A percentile compares a stretch with the other conserved stretches of the same genome.
Conservation (phyloP, 1,140 invertebrate genomes). For the Atta colombica region DNA sequence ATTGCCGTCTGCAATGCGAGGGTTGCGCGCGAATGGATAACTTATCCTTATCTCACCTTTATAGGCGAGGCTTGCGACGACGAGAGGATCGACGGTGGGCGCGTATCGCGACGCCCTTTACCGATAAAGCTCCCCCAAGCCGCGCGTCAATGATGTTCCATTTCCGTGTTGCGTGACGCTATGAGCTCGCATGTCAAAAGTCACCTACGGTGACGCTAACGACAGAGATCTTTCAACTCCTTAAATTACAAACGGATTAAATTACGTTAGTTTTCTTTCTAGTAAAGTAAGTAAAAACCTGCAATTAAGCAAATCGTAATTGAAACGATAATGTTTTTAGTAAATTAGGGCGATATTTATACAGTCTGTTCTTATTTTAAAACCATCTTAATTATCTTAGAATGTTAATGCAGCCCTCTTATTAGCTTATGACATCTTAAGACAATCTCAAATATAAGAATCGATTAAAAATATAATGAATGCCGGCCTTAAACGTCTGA, state of each 20-base stretch:
- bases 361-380: too few relatives aligned
- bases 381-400: too few relatives aligned
- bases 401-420: too few relatives aligned
- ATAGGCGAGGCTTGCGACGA: constrained; percentile 3
- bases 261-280: background rate
- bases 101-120: constrained; percentile 61
- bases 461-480: too few relatives aligned
- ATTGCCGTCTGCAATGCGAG: constrained; percentile 11
- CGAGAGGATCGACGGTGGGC: constrained; percentile 22
- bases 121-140: constrained; percentile 73
- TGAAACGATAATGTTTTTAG: background rate
- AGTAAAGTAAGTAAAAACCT: background rate
- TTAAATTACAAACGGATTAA: background rate
- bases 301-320: background rate
- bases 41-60: constrained; percentile 69
- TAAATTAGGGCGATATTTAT: too few relatives aligned
- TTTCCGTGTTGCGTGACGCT: constrained; percentile 74
- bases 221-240: constrained; percentile 13
- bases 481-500: background rate
- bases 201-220: background rate
- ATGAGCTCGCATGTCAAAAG: constrained; percentile 57
- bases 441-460: too few relatives aligned
- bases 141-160: constrained; percentile 76
- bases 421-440: too few relatives aligned
- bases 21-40: constrained; percentile 37